These are phyloP conservation scores for Poeciliopsis turrubarensis DNA, from an alignment of 2,113 vertebrate species.

Conservation along the genomic window DNA sequence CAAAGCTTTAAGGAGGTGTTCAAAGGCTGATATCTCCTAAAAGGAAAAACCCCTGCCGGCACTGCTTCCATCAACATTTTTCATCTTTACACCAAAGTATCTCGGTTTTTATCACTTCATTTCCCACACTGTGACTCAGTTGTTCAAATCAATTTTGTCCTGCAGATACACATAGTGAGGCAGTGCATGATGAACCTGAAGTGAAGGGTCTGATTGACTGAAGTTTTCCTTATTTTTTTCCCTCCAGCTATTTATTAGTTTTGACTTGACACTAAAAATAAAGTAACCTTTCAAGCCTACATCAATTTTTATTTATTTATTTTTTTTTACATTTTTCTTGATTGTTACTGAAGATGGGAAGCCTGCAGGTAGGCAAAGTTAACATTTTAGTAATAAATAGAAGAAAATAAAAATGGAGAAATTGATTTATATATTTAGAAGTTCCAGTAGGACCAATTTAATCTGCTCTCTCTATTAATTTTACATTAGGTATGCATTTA, in stretches of 20 bases:
- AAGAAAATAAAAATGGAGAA: too few relatives aligned
- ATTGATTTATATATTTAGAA: too few relatives aligned
- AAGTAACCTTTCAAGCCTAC: slow-evolving; percentile 11
- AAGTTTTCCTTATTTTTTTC: slow-evolving; percentile 23
- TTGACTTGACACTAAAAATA: slow-evolving; percentile 7
- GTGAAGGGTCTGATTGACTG: slow-evolving; percentile 30
- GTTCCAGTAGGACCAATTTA: too few relatives aligned
- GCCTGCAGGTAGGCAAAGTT: too few relatives aligned
- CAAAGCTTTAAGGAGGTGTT: neutral
- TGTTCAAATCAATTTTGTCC: neutral
- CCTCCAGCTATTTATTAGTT: slow-evolving; percentile 9
- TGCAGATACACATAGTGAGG: slow-evolving; percentile 2
- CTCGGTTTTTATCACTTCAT: neutral
- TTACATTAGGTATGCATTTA: too few relatives aligned
- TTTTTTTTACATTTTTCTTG: neutral
- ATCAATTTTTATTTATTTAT: neutral
- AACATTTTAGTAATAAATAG: too few relatives aligned
- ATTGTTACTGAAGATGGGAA: neutral
- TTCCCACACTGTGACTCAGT: slow-evolving; percentile 11
- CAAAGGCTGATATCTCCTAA: neutral
- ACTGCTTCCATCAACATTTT: neutral
- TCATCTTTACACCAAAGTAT: neutral
- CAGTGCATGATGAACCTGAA: slow-evolving; percentile 6
- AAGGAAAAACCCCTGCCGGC: neutral
- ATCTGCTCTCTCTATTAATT: too few relatives aligned